Evolutionary conservation across 2,797 vertebrate species (phyloP), one percentile per base, ranked within the genome.

Genomic region (Xiphophorus birchmanni): DNA sequence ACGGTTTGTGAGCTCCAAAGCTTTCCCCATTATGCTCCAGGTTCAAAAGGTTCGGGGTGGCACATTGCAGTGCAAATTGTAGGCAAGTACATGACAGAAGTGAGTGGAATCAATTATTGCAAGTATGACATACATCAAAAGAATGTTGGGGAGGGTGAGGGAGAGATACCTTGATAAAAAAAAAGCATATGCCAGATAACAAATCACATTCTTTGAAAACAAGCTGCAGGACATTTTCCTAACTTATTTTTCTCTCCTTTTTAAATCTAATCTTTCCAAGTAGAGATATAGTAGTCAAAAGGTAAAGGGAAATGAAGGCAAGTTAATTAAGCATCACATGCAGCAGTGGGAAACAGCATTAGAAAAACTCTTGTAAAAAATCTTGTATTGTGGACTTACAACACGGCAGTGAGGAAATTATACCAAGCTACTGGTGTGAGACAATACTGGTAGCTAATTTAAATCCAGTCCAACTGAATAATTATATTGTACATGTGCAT

Each of bases 81-180:
- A 77, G 86, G 93, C 87, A 89, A 93, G 90, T 86, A 93, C 94
- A 84, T 94, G 93, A 93, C 89, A 86, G 92, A 85, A 90, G 91
- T 82, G 82, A 92, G 88, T 79, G 80, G 91, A 96, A 96, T 95
- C 94, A 94, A 95, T 96, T 95, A 95, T 89, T 73, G 80, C 52
- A 42, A 74, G 86, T 88, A 73, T 89, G 91, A 93, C 87, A 87
- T 89, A 94, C 94, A 95, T 96, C 93, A 95, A 94, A 95, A 93
- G 93, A 90, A 90, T 79, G 86, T 88, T 78, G 89, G 84, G 77
- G 78, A 87, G 85, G 89, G 77, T 15, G 11, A 15, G 90, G 88
- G 82, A 77, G 78, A 86, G 92, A 84, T 93, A 91, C 92, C 90
- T 91, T 89, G 84, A 92, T 92, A 93, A 92, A 69, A 72, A 72